Conservation (phyloP, 2,113 vertebrate genomes). For the Choloepus hoffmanni region DNA sequence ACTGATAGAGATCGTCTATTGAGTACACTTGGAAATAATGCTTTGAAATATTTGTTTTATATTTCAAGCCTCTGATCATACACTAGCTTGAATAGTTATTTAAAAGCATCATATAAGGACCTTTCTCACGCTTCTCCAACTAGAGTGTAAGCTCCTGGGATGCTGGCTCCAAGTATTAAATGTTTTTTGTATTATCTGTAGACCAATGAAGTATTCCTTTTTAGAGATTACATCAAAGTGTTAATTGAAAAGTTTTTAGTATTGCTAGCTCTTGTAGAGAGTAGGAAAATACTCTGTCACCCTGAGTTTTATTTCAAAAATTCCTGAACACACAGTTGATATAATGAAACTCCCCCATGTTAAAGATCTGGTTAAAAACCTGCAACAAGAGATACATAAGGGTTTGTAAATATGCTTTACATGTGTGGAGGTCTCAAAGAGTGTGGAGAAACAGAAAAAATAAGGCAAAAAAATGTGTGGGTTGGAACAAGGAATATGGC, state of each 20-base stretch:
- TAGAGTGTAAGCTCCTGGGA: neutral
- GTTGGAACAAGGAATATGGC: neutral
- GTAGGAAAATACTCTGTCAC: neutral
- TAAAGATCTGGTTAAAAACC: neutral
- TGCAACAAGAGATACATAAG: neutral
- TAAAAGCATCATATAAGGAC: neutral
- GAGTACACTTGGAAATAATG: neutral
- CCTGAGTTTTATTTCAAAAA: neutral
- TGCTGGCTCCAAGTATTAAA: neutral
- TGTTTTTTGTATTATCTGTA: neutral
- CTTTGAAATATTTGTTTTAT: neutral
- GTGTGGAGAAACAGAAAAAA: neutral
- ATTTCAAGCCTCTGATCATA: neutral
- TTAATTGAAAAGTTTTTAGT: neutral
- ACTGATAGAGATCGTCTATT: neutral
- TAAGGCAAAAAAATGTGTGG: neutral
- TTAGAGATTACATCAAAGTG: neutral
- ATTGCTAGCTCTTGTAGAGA: neutral
- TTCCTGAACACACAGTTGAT: neutral
- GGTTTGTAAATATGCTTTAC: accelerated
- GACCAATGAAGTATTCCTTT: neutral
- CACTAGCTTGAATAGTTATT: neutral
- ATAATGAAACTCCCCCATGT: neutral
- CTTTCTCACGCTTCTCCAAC: neutral
- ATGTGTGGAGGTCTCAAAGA: neutral